Percentiles rank a stretch among this genome's conserved stretches.
Evolutionary conservation across 2,113 vertebrate genomes (phyloP).

Genomic region (Sinocyclocheilus anshuiensis): DNA sequence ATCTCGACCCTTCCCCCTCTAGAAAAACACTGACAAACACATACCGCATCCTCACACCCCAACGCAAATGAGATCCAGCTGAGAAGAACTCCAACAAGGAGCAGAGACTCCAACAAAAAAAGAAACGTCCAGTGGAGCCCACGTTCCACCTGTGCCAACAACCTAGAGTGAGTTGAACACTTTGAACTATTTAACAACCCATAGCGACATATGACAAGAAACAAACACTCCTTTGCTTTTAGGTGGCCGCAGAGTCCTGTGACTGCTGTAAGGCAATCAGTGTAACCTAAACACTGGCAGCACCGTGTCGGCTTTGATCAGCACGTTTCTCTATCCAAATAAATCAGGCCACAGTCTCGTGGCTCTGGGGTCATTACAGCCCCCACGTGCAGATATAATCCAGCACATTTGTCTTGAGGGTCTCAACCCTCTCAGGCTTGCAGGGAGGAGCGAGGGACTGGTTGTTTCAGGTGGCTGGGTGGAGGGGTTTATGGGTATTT

Average conservation of each 20-base stretch:
- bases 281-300: constrained; percentile 24
- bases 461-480: constrained; percentile 71
- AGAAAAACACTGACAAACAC: constrained; percentile 28
- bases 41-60: constrained; percentile 41
- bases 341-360: constrained; percentile 2
- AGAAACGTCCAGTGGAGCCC: neutral
- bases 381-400: constrained; percentile 5
- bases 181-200: constrained; percentile 17
- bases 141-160: constrained; percentile 24
- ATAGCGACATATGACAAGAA: constrained; percentile 22
- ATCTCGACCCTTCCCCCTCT: constrained; percentile 7
- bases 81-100: constrained; percentile 48
- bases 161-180: neutral
- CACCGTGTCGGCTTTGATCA: constrained; percentile 25
- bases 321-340: constrained; percentile 3
- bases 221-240: constrained; percentile 8
- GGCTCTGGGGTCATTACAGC: neutral
- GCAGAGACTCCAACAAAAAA: constrained; percentile 7
- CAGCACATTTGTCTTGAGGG: constrained; percentile 6
- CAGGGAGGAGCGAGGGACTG: constrained; percentile 50
- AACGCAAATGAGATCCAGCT: constrained; percentile 68
- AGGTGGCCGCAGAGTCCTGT: neutral
- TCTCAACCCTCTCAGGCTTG: neutral
- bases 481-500: constrained; percentile 46
- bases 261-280: neutral